Evolutionary conservation across 2,888 invertebrate species (phyloP), one percentile per base, ranked within the genome.

Genomic region (Orchesella flavescens): DNA sequence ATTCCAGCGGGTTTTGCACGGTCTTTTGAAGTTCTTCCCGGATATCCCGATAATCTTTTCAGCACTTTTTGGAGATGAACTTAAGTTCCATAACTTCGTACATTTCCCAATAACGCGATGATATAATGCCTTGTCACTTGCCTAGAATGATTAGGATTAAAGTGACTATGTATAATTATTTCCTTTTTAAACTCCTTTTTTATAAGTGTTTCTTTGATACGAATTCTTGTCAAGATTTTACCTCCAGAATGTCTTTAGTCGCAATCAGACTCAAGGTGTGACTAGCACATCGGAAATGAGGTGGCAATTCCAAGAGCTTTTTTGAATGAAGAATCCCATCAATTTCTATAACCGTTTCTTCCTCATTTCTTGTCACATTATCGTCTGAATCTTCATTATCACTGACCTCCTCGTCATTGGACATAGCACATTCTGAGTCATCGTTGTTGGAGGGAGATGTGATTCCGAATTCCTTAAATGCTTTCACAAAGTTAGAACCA

Each of bases 191-290:
- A n/a, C n/a, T n/a, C n/a, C n/a, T n/a, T n/a, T n/a, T n/a, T n/a
- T n/a, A n/a, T n/a, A n/a, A n/a, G n/a, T n/a, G n/a, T n/a, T n/a
- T n/a, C n/a, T n/a, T n/a, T n/a, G n/a, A n/a, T n/a, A n/a, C n/a
- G n/a, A n/a, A n/a, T n/a, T n/a, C n/a, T 43, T 24, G 12, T 19
- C 13, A 63, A n/a, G 43, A n/a, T 24, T 24, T 3, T 68, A 68
- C 76, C 17, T 76, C 49, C 17, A 66, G 15, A 5, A 68, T 3
- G 19, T 76, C 76, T 9, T 34, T 17, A 12, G 76, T 68, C 1
- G 59, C 66, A n/a, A 72, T 19, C 15, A 80, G 34, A 57, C 23
- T 73, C 1, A 80, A 19, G 0, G 80, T 80, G 46, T 80, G 80
- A n/a, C 43, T 44, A 13, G 43, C 53, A 53, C 80, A 80, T 55